A percentile compares a stretch with the other conserved stretches of the same genome.
phyloP scores from a whole-genome alignment of 2,797 vertebrate genomes.

The Macrochelys suwanniensis region DNA sequence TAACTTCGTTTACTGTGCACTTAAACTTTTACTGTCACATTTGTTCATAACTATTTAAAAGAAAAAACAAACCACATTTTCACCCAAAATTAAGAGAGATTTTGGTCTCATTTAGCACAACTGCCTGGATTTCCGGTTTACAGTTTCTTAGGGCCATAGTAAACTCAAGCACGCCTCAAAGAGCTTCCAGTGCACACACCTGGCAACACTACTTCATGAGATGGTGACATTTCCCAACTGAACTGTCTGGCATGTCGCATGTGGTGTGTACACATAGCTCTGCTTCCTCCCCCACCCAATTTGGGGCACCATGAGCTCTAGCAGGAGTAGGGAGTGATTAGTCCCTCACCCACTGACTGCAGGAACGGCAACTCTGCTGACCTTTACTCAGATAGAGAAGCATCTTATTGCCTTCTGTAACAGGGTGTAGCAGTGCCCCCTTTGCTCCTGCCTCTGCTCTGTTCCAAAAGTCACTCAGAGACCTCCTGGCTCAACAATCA shows the following conservation, averaged over 20 bases:
- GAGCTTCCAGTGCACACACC: neutral
- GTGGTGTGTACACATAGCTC: neutral
- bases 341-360: neutral
- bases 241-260: neutral
- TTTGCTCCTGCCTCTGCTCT: too few relatives aligned
- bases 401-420: fast-evolving
- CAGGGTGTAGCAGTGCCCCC: neutral
- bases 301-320: fast-evolving
- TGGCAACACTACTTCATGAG: too few relatives aligned
- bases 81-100: fast-evolving
- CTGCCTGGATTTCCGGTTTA: fast-evolving
- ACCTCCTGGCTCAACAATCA: too few relatives aligned
- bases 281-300: fast-evolving
- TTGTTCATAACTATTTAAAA: neutral
- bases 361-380: neutral
- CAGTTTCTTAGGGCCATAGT: too few relatives aligned
- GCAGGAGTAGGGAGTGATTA: neutral
- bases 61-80: neutral
- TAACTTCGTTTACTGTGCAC: fast-evolving
- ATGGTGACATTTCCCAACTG: neutral
- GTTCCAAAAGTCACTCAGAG: too few relatives aligned
- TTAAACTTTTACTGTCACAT: fast-evolving
- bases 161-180: neutral
- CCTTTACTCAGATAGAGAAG: fast-evolving
- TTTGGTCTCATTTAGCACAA: fast-evolving